phyloP scores from a whole-genome alignment of 1,140 invertebrate species.

The silkworm (Bombyx mori) region ASM3026992v2 NC_085123.1:9195501-9196000 shows the following conservation, averaged over 20 bases:
- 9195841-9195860: slow-evolving; percentile 15
- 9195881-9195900: no score
- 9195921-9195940: no score
- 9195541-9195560: no score
- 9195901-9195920: no score
- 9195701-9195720: slow-evolving; percentile 46
- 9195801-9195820: slow-evolving; percentile 51
- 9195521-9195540: no score
- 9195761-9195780: slow-evolving; percentile 41
- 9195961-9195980: no score
- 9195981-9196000: no score
- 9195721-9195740: slow-evolving; percentile 21
- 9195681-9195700: slow-evolving; percentile 30
- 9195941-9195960: no score
- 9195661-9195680: slow-evolving; percentile 18
- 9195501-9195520: no score
- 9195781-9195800: slow-evolving; percentile 34
- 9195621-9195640: slow-evolving; percentile 16
- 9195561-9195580: no score
- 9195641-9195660: slow-evolving; percentile 13
- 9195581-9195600: no score
- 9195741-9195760: slow-evolving; percentile 19
- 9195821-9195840: slow-evolving; percentile 44
- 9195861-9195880: no score
- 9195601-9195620: background rate